These are phyloP conservation scores for Piprites chloris DNA, from an alignment of 2,113 vertebrate species.

Conservation along the genomic window DNA sequence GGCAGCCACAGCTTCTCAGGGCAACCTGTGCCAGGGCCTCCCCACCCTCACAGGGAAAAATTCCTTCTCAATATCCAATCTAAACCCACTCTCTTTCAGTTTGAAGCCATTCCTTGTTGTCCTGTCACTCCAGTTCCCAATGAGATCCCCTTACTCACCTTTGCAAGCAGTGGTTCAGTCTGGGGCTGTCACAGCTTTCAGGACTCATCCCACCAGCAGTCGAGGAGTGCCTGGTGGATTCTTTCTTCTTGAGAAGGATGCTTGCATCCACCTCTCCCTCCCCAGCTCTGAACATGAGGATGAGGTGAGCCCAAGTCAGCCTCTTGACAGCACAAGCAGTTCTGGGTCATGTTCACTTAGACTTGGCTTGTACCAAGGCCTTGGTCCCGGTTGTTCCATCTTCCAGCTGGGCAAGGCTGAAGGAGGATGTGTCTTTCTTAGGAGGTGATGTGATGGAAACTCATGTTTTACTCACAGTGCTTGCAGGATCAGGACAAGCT, in stretches of 20 bases:
- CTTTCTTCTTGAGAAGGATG: neutral
- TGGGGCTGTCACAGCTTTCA: neutral
- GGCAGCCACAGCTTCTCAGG: neutral
- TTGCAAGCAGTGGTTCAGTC: neutral
- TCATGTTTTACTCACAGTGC: neutral
- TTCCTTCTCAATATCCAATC: neutral
- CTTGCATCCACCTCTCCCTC: neutral
- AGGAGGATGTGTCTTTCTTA: neutral
- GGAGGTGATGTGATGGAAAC: neutral
- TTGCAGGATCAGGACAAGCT: neutral
- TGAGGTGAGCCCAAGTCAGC: neutral
- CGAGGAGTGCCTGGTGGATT: neutral
- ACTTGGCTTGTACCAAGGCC: neutral
- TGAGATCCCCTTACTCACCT: neutral
- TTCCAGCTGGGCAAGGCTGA: neutral
- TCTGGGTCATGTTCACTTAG: neutral
- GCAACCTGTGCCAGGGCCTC: neutral
- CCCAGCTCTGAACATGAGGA: neutral
- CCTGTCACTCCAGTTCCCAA: neutral
- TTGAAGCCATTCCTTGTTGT: neutral
- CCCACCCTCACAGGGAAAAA: accelerated
- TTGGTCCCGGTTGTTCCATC: neutral
- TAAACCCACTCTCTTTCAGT: neutral
- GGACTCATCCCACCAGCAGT: neutral
- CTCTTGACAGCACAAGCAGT: accelerated